phyloP scores from a whole-genome alignment of 2,888 invertebrate species.

The Pterostichus niger region DNA sequence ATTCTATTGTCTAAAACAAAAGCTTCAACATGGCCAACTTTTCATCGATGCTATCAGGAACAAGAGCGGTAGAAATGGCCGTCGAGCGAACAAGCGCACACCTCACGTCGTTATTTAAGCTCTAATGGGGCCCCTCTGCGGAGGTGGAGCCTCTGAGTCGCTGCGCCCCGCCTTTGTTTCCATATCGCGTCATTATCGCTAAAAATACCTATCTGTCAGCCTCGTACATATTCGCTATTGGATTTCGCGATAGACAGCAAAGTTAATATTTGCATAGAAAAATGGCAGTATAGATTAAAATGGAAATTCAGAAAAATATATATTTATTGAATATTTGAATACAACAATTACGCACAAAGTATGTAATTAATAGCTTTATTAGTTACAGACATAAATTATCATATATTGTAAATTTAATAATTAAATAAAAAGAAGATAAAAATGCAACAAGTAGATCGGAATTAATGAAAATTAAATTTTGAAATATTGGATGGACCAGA shows the following conservation, averaged over 20 bases:
- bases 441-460: too few relatives aligned
- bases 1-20: slow-evolving; percentile 3
- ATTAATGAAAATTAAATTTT: too few relatives aligned
- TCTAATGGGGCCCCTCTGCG: slow-evolving; percentile 51
- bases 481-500: too few relatives aligned
- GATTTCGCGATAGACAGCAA: slow-evolving; percentile 5
- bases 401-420: too few relatives aligned
- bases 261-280: slow-evolving; percentile 46
- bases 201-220: not conserved
- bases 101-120: slow-evolving; percentile 36
- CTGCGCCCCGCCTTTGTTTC: slow-evolving; percentile 7
- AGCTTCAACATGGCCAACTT: not conserved
- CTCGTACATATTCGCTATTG: slow-evolving; percentile 8
- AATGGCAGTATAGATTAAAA: not conserved
- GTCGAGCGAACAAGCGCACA: slow-evolving; percentile 5
- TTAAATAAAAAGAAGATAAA: too few relatives aligned
- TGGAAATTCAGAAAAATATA: too few relatives aligned
- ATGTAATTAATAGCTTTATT: too few relatives aligned
- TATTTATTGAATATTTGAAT: too few relatives aligned
- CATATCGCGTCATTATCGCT: slow-evolving; percentile 22
- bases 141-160: slow-evolving; percentile 48
- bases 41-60: too few relatives aligned
- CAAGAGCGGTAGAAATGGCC: too few relatives aligned
- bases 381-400: too few relatives aligned
- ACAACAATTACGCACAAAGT: too few relatives aligned